Conservation (phyloP, 1,140 invertebrate genomes). For the Zophobas atratus region DNA sequence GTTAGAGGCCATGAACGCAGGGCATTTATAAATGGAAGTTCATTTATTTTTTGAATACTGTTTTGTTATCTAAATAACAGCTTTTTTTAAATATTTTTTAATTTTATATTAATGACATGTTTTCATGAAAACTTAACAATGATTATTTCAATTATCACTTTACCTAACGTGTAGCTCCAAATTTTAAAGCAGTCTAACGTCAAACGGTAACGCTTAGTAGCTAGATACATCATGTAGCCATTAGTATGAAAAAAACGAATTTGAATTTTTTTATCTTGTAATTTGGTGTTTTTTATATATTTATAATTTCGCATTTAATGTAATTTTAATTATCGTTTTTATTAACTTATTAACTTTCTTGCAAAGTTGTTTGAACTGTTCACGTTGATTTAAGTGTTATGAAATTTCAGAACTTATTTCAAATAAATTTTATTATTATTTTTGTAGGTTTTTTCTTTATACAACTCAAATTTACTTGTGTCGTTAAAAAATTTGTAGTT, state of each 20-base stretch:
- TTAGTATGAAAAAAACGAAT: constrained; percentile 14
- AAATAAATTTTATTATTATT: constrained; percentile 43
- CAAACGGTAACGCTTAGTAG: constrained; percentile 28
- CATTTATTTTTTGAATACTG: constrained; percentile 13
- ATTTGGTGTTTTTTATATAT: constrained; percentile 32
- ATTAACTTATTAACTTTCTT: constrained; percentile 48
- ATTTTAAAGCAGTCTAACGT: constrained; percentile 21
- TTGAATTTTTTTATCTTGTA: constrained; percentile 22
- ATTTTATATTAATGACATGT: constrained; percentile 31
- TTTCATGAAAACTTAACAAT: background rate
- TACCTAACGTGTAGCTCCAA: background rate
- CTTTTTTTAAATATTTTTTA: constrained; percentile 34
- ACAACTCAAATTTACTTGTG: background rate
- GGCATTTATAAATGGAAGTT: constrained; percentile 35
- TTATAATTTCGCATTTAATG: constrained; percentile 46
- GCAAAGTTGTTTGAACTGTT: constrained; percentile 41
- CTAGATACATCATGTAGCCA: constrained; percentile 27
- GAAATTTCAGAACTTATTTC: constrained; percentile 41
- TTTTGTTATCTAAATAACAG: constrained; percentile 23
- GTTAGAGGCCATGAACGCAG: constrained; percentile 34
- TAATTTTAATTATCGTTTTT: constrained; percentile 44
- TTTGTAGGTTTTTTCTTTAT: background rate
- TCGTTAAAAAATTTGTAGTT: too few relatives aligned
- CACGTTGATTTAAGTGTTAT: constrained; percentile 40
- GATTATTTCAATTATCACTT: background rate